phyloP scores from a whole-genome alignment of 2,797 vertebrate genomes.

The Sebastiscus tertius region DNA sequence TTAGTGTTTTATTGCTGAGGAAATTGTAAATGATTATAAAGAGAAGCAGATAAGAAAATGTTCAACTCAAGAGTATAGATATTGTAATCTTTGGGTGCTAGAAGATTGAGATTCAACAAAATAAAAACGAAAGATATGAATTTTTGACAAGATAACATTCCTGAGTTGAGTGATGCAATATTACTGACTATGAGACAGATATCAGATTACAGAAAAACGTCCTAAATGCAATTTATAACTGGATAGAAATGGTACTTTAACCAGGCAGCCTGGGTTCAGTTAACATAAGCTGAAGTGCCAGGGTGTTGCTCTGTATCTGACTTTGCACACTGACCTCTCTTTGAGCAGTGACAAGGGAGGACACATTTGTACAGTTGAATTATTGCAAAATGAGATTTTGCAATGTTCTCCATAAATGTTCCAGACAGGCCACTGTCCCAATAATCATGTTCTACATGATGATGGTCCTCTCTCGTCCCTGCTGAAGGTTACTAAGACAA shows the following conservation, averaged over 20 bases:
- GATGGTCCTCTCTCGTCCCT: background rate
- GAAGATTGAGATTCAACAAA: background rate
- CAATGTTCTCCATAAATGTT: background rate
- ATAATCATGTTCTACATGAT: background rate
- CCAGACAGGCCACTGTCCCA: background rate
- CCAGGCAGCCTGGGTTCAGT: background rate
- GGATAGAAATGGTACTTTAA: background rate
- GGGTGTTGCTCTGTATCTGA: background rate
- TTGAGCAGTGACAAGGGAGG: background rate
- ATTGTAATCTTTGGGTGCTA: background rate
- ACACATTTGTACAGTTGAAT: background rate
- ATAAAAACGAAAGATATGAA: background rate
- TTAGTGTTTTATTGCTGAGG: background rate
- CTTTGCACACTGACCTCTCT: background rate
- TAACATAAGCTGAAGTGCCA: background rate
- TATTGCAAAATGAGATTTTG: slow-evolving; percentile 14
- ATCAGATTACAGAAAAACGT: background rate
- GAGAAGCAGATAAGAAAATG: background rate
- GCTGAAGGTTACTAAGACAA: slow-evolving; percentile 55
- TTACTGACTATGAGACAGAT: no score
- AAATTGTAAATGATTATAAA: background rate
- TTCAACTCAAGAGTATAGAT: background rate
- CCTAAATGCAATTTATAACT: background rate
- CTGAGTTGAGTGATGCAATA: background rate
- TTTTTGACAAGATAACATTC: background rate